These are phyloP conservation scores for Epirrhoe tristata DNA, from an alignment of 2,888 invertebrate species.

Conservation along the genomic window DNA sequence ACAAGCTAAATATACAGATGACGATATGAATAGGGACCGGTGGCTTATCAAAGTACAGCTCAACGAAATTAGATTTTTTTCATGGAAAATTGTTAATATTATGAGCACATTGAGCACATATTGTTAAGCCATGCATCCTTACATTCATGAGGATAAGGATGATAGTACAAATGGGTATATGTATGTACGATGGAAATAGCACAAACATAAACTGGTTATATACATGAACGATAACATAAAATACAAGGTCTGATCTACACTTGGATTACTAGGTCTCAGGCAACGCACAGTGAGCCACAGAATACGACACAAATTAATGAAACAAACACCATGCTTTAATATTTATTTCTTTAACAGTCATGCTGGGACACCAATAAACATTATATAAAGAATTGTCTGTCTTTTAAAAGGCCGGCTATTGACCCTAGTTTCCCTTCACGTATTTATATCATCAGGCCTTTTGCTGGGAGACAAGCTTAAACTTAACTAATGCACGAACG, in stretches of 20 bases:
- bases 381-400: background rate
- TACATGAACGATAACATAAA: conserved; percentile 45
- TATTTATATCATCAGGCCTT: background rate
- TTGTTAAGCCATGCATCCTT: background rate
- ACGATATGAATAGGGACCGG: conserved; percentile 10
- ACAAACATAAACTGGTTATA: conserved; percentile 23
- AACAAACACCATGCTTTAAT: conserved; percentile 54
- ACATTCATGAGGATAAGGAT: conserved; percentile 13
- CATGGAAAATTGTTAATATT: background rate
- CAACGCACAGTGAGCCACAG: conserved; percentile 73
- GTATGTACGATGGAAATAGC: conserved; percentile 25
- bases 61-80: background rate
- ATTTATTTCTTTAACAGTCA: conserved; percentile 39
- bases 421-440: background rate
- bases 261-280: conserved; percentile 76
- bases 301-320: conserved; percentile 49
- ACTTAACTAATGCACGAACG: background rate
- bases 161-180: conserved; percentile 5
- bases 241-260: conserved; percentile 71
- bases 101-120: conserved; percentile 1
- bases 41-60: conserved; percentile 7
- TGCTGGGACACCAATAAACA: conserved; percentile 36
- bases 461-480: background rate
- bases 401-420: background rate
- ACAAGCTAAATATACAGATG: conserved; percentile 33